Evolutionary conservation across 2,797 vertebrate genomes (phyloP), one percentile per base, ranked within the genome.

Genomic region (Cetoscarus ocellatus): DNA sequence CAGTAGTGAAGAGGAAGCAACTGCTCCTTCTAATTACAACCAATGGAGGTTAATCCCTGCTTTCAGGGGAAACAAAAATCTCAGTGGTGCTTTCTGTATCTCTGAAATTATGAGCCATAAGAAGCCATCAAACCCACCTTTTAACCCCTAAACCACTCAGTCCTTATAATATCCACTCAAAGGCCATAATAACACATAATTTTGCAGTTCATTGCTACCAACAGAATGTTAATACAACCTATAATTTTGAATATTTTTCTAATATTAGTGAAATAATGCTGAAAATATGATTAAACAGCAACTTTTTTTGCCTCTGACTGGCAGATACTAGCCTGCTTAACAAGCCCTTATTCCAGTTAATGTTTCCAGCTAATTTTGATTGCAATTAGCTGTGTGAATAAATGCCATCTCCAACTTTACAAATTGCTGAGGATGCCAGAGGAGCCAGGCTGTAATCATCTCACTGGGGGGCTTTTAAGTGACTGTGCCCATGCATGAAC

Each of bases 11-110:
- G 72, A 49, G 65, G 58, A 86, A 79, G 72, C 67, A 78, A 83
- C 77, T 82, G 82, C 77, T 86, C 67, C 70, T 78, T 93, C 86
- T 91, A 90, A 91, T 85, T 87, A 84, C 72, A 84, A 69, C 64
- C 70, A 82, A 85, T 87, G 73, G 84, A 85, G 87, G 83, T 91
- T 89, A 88, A 90, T 87, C 82, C 85, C 75, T 82, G 72, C 78
- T 89, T 80, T 85, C 54, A 48, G 40, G 27, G 5, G 48, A 43
- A 75, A 14, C 48, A 48, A 61, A 27, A 62, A 36, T 49, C 65
- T 73, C 70, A 0, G n/a, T 36, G 12, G 36, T 14, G 3, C 73
- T 61, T 40, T 75, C 58, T 55, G 67, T 52, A 73, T 75, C 77
- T 61, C 49, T 67, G 42, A 61, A 67, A 86, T 84, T 80, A 83